phyloP scores from a whole-genome alignment of 35 echinoderm and acorn worm genomes.

The Anneissia japonica region DNA sequence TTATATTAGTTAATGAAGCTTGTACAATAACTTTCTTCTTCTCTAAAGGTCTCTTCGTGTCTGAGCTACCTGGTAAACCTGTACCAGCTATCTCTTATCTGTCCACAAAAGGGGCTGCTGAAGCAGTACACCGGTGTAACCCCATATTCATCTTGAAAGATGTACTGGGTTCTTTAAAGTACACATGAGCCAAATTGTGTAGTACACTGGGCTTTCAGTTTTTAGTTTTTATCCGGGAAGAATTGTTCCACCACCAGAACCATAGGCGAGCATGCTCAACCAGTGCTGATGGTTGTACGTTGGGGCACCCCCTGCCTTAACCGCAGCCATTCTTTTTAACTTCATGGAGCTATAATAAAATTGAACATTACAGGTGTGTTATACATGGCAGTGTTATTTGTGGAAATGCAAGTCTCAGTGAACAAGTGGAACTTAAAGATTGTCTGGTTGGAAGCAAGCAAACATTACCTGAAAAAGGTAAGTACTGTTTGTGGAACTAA shows the following conservation, averaged over 20 bases:
- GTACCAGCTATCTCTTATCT: too few relatives aligned
- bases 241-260: too few relatives aligned
- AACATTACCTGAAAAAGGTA: conserved; percentile 64
- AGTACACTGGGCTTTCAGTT: neutral
- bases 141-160: too few relatives aligned
- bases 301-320: neutral
- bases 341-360: neutral
- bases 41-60: too few relatives aligned
- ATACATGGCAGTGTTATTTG: conserved; percentile 88
- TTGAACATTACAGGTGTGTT: conserved; percentile 44
- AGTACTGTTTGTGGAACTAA: too few relatives aligned
- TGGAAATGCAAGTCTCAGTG: conserved; percentile 68
- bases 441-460: conserved; percentile 75
- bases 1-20: too few relatives aligned
- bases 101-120: too few relatives aligned
- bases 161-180: too few relatives aligned
- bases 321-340: neutral
- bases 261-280: too few relatives aligned
- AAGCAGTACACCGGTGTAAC: too few relatives aligned
- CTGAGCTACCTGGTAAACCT: too few relatives aligned
- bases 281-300: neutral
- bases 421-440: conserved; percentile 77
- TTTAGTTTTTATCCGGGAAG: neutral
- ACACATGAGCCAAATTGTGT: neutral
- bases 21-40: too few relatives aligned